Base-by-base conservation (phyloP, 1,140 invertebrate species). In the Brachystomella parvula region DNA sequence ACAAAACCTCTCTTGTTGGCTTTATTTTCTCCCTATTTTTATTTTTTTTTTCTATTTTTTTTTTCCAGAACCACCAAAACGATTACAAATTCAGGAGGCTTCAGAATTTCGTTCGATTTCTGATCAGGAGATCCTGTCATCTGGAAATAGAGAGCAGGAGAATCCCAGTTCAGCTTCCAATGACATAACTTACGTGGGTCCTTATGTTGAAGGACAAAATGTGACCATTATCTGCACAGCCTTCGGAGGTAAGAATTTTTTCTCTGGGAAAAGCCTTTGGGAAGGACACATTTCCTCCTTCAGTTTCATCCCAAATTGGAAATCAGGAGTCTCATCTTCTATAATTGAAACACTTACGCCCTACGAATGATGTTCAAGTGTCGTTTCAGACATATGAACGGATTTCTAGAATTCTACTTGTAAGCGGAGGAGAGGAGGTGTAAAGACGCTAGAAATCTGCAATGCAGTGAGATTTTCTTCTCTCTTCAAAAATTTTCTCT, bases 31-130 rank as follows among this genome's bases (percentile, higher is more conserved):
- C 53, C 39, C 39, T 9, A n/a, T 12, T n/a, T 12, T 12, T 44
- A 44, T 12, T 12, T 44, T n/a, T n/a, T 44, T 9, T 53, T 24
- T 53, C 3, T 15, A 53, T 64, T 63, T 33, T 68, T 21, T 64
- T 47, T 60, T 61, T 65, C 19, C 66, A 75, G 74, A 72, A 28
- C 74, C 74, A 3, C 74, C 74, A 9, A 63, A 67, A 44, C 67
- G 67, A 39, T 56, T 75, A 53, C 68, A 71, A 59, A 69, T 75
- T 61, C 73, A 69, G 44, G 73, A 74, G 57, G 61, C 60, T 26
- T 66, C 69, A 12, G 59, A 44, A 39, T 68, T 63, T 49, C 68
- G 69, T 17, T 68, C 66, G 21, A 73, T 73, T 62, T 66, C 71
- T 32, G 71, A 73, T 39, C 71, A 73, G 44, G 63, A 69, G 65